phyloP scores from a whole-genome alignment of 2,113 vertebrate genomes.

The Macaca mulatta region DNA sequence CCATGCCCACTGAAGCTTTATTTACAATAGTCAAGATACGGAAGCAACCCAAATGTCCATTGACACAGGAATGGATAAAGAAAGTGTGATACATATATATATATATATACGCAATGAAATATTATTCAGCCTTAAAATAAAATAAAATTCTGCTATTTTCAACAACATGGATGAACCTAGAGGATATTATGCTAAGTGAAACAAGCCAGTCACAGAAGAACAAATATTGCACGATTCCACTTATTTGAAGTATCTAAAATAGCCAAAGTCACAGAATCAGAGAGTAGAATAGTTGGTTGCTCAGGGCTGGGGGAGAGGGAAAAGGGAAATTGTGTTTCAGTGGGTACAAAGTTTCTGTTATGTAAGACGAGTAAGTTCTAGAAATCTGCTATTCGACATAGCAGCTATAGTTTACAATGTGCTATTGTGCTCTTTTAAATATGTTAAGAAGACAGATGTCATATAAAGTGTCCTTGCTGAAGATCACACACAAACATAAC shows the following conservation, averaged over 20 bases:
- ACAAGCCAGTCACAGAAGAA: background rate
- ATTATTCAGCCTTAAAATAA: background rate
- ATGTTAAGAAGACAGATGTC: background rate
- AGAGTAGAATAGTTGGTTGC: background rate
- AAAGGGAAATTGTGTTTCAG: background rate
- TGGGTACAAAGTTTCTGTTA: background rate
- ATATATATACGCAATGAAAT: background rate
- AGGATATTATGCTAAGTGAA: background rate
- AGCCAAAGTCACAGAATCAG: background rate
- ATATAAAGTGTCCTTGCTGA: background rate
- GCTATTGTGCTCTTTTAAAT: background rate
- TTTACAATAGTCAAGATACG: background rate
- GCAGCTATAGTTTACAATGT: background rate
- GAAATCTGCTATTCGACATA: background rate
- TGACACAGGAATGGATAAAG: background rate
- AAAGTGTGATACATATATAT: background rate
- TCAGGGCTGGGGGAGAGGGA: too few species aligned
- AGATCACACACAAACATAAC: background rate
- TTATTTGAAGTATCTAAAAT: background rate
- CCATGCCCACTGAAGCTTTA: background rate
- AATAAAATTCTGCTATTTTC: background rate
- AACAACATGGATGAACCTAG: background rate
- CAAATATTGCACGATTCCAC: background rate
- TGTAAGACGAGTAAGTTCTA: background rate
- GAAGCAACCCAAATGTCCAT: background rate